Evolutionary conservation across 1,140 invertebrate genomes (phyloP), one percentile per base, ranked within the genome.

Genomic region (Drosophila seguyi): DNA sequence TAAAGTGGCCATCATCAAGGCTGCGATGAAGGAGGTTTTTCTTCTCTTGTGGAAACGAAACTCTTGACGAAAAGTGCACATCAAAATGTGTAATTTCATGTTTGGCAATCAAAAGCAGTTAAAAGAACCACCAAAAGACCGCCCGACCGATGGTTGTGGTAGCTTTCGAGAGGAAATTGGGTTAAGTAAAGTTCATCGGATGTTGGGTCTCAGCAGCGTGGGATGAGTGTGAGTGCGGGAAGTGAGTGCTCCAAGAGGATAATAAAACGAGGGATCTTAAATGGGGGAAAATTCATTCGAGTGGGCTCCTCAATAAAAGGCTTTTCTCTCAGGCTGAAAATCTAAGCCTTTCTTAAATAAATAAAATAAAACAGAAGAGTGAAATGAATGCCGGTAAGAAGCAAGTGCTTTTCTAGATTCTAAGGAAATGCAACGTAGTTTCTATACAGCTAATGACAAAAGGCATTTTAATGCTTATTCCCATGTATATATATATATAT

Each of bases 161-260:
- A 55, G 57, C 34, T 2, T 2, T 25, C 6, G 39, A 55, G 34
- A 52, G 71, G 71, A 74, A 74, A 74, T 74, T 74, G 71, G 68
- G 71, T 74, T 74, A 74, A 74, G 48, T 74, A 52, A 53, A 74
- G 71, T 69, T 68, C 59, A 68, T 62, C 65, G 36, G 44, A 52
- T 73, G 56, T 53, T 45, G 45, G 34, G 20, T 55, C n/a, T 55
- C 52, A 10, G 20, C 52, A 25, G 45, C 18, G 67, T 72, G 68
- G 45, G 68, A 16, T 29, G 48, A 8, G 59, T 36, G n/a, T 14
- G n/a, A 20, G 41, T 20, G 50, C 13, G 48, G 67, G 20, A 57
- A 57, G 27, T 45, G 16, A 42, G 38, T 57, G 45, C 31, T 25
- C 29, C 20, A 52, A 52, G 31, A 52, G 59, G 45, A 52, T 68